Percentiles rank a stretch among this genome's conserved stretches.
Evolutionary conservation across 2,888 invertebrate species (phyloP).

Genomic region (Pogonocherus hispidulus): DNA sequence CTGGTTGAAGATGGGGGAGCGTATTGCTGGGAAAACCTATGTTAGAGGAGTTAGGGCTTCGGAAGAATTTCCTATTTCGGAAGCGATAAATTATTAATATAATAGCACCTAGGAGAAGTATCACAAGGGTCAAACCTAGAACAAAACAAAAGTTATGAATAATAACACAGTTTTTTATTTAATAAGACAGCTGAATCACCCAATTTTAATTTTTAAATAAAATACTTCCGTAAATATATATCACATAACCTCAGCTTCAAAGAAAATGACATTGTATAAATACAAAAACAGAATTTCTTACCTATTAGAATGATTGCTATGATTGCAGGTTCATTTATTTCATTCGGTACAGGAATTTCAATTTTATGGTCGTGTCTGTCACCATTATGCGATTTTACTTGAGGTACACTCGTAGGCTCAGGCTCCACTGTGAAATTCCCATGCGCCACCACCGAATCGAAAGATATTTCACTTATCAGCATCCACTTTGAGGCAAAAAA

Average conservation of each 20-base stretch:
- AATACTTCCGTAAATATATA: too few relatives aligned
- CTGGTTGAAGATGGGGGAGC: constrained; percentile 67
- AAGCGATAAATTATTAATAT: constrained; percentile 73
- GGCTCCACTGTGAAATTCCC: constrained; percentile 82
- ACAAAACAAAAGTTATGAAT: constrained; percentile 4
- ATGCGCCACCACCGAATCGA: constrained; percentile 83
- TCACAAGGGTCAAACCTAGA: constrained; percentile 44
- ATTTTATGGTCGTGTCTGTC: constrained; percentile 69
- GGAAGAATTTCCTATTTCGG: constrained; percentile 80
- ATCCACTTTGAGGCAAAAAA: constrained; percentile 89
- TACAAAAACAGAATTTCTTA: neutral
- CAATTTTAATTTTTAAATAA: too few relatives aligned
- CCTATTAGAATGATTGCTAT: constrained; percentile 86
- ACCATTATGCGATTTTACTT: constrained; percentile 68
- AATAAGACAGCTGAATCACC: too few relatives aligned
- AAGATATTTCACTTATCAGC: constrained; percentile 90
- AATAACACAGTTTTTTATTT: too few relatives aligned
- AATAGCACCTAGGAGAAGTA: constrained; percentile 41
- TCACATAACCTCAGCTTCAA: too few relatives aligned
- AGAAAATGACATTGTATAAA: too few relatives aligned
- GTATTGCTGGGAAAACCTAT: constrained; percentile 68
- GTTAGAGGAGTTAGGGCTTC: constrained; percentile 78
- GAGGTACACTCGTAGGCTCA: constrained; percentile 70
- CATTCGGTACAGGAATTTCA: constrained; percentile 77
- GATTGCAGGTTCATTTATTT: constrained; percentile 80